Evolutionary conservation across 2,113 vertebrate genomes (phyloP).

Genomic region (Carassius gibelio): DNA sequence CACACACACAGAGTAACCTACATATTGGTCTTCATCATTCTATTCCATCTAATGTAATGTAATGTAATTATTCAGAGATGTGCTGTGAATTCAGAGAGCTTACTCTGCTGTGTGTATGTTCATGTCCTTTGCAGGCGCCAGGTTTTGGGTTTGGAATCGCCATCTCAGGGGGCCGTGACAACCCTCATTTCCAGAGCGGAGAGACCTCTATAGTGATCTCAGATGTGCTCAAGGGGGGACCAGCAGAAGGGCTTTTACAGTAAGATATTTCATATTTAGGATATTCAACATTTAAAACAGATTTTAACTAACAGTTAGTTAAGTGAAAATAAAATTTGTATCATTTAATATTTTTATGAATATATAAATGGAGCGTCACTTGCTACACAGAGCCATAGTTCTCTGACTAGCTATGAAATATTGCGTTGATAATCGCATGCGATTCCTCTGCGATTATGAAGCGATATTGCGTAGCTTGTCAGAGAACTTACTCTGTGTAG

Average conservation of each 20-base stretch:
- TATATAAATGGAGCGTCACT: no score
- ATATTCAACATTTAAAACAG: not conserved
- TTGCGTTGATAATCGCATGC: no score
- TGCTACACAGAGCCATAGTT: no score
- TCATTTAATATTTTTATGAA: no score
- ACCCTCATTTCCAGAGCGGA: constrained; percentile 98
- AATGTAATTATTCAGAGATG: not conserved
- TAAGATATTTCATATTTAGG: constrained; percentile 73
- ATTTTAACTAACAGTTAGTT: not conserved
- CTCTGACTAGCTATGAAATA: no score
- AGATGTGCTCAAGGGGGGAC: constrained; percentile 96
- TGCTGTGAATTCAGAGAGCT: constrained; percentile 25
- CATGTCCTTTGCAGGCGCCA: constrained; percentile 78
- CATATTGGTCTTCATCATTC: not conserved
- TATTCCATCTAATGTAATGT: not conserved
- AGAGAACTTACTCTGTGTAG: no score
- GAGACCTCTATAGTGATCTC: constrained; percentile 99
- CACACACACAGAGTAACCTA: not conserved
- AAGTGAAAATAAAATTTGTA: no score
- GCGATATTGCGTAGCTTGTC: no score
- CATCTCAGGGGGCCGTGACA: constrained; percentile 97
- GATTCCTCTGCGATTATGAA: no score
- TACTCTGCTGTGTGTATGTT: constrained; percentile 1
- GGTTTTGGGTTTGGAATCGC: constrained; percentile 99
- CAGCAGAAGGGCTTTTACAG: constrained; percentile 93